These are phyloP conservation scores for Pollenia angustigena DNA, from an alignment of 2,888 invertebrate species.

Conservation along the genomic window DNA sequence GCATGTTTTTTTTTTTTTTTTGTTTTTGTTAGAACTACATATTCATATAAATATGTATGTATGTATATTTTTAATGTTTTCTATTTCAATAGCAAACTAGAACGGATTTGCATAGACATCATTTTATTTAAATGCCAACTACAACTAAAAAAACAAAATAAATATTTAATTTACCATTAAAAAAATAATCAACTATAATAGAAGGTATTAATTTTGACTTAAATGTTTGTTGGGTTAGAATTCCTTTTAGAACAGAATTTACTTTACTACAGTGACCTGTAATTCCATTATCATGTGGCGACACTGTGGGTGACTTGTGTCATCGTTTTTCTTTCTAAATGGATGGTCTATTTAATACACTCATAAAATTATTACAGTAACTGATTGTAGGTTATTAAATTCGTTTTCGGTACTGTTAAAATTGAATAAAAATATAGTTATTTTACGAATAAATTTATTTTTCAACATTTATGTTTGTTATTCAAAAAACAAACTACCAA, in stretches of 20 bases:
- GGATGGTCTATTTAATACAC: slow-evolving; percentile 19
- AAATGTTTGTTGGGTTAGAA: slow-evolving; percentile 17
- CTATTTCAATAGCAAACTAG: slow-evolving; percentile 58
- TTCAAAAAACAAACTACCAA: no score
- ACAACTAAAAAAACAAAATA: neutral
- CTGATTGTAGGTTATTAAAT: no score
- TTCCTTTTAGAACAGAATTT: slow-evolving; percentile 1
- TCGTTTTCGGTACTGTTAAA: no score
- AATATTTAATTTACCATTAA: slow-evolving; percentile 14
- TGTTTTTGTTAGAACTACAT: slow-evolving; percentile 9
- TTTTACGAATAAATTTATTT: no score
- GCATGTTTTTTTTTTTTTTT: slow-evolving; percentile 30
- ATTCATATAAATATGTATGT: neutral
- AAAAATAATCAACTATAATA: slow-evolving; percentile 10
- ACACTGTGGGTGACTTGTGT: slow-evolving; percentile 49
- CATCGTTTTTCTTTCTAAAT: neutral
- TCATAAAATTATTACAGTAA: no score
- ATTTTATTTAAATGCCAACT: slow-evolving; percentile 30
- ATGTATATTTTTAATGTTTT: slow-evolving; percentile 21
- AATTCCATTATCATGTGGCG: slow-evolving; percentile 49
- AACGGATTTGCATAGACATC: slow-evolving; percentile 56
- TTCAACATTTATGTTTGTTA: no score
- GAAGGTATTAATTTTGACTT: neutral
- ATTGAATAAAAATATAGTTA: no score
- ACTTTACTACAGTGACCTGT: slow-evolving; percentile 33